Conservation (phyloP, 1,140 invertebrate genomes). For the Aphelinus atriplicis region DNA sequence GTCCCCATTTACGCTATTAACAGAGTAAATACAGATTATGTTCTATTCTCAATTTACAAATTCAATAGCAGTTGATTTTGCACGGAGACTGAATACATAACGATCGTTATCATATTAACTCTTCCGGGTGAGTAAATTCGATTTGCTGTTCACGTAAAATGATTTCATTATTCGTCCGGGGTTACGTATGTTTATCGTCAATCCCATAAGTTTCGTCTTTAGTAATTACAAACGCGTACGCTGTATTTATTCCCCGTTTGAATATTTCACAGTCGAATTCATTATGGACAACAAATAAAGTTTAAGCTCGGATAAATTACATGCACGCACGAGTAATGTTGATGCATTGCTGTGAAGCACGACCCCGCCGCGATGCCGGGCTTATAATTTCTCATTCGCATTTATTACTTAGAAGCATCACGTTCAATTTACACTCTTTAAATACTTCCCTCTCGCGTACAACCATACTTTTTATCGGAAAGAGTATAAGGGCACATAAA, state of each 20-base stretch:
- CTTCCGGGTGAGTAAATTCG: no score
- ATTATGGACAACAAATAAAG: slow-evolving; percentile 16
- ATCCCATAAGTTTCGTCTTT: background rate
- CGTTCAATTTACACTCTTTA: slow-evolving; percentile 40
- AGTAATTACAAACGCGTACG: background rate
- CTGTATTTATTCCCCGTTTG: background rate
- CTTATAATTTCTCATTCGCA: slow-evolving; percentile 26
- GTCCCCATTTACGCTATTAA: no score
- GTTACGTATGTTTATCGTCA: background rate
- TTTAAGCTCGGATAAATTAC: slow-evolving; percentile 15
- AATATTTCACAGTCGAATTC: slow-evolving; percentile 2
- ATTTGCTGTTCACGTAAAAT: no score
- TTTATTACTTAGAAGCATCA: slow-evolving; percentile 27
- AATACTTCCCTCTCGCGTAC: slow-evolving; percentile 23
- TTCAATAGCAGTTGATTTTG: no score
- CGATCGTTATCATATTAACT: no score
- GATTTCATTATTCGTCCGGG: no score
- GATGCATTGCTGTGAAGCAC: background rate
- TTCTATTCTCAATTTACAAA: no score
- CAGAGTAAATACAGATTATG: no score
- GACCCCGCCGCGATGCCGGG: background rate
- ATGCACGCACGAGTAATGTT: background rate
- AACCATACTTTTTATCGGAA: slow-evolving; percentile 29
- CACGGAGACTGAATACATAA: no score
- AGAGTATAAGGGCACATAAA: slow-evolving; percentile 26